Evolutionary conservation across 92 coral and sea anemone species (phyloP), one percentile per base, ranked within the genome.

Genomic region (Montipora capitata): DNA sequence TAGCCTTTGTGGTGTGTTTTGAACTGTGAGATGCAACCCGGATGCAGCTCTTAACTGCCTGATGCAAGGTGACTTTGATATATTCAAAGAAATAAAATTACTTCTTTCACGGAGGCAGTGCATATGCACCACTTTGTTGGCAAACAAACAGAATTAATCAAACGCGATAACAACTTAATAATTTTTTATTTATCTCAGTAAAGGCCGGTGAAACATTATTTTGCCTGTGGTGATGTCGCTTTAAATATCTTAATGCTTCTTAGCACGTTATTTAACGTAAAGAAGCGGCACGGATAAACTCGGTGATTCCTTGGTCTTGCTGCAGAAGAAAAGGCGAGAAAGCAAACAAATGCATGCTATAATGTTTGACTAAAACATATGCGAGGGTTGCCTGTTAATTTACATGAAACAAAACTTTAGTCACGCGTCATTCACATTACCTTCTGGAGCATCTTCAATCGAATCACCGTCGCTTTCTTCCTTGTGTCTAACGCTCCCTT

Each of bases 381-480:
- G 45, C 16, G 52, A 69, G n/a, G 27, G 35, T 39, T 59, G 12
- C 6, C 49, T 11, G 67, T 4, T 10, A 40, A n/a, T 54, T 54
- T 81, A 67, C 67, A 5, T 40, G 38, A 20, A 52, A 54, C 44
- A 49, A 72, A 68, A 44, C 44, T 83, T 27, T 35, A 62, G 42
- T 72, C 80, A 54, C 61, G 44, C 2, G 10, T 40, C 45, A 61
- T 54, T 72, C 18, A 41, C 41, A 16, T 73, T 83, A 83, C 87
- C 87, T 83, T 72, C 66, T 3, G 41, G 35, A 59, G 79, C 40
- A 42, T 83, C 87, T 43, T 83, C 79, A 64, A 72, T 39, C 15
- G 87, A 83, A 40, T 83, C 87, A 9, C 70, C 87, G 49, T 72
- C 87, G 27, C 42, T 83, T 83, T 83, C 87, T 35, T 81, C 76